phyloP scores from a whole-genome alignment of 2,888 invertebrate species.

The Apotomis capreana region DNA sequence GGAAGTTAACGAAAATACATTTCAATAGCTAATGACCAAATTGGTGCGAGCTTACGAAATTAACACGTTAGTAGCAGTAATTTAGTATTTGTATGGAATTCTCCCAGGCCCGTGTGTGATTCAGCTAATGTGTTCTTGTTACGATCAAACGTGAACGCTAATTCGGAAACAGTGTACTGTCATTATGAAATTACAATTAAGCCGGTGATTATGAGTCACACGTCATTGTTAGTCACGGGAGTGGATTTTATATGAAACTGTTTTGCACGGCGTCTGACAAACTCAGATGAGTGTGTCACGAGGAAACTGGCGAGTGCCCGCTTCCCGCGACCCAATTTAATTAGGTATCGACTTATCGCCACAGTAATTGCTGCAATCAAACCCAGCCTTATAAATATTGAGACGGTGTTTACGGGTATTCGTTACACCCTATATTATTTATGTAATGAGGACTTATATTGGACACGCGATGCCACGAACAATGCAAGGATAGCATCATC shows the following conservation, averaged over 20 bases:
- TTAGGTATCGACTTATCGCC: not conserved
- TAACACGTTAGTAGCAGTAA: conserved; percentile 72
- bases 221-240: conserved; percentile 45
- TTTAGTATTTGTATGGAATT: conserved; percentile 70
- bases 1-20: conserved; percentile 81
- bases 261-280: conserved; percentile 31
- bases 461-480: conserved; percentile 78
- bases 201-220: conserved; percentile 58
- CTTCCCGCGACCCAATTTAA: conserved; percentile 19
- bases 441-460: conserved; percentile 80
- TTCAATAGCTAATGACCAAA: conserved; percentile 78
- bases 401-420: conserved; percentile 61
- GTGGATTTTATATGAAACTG: conserved; percentile 37
- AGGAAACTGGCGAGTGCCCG: conserved; percentile 19
- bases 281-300: conserved; percentile 39
- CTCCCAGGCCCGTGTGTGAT: conserved; percentile 77
- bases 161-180: conserved; percentile 65
- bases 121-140: conserved; percentile 71
- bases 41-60: conserved; percentile 77
- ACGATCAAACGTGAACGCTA: conserved; percentile 58
- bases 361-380: conserved; percentile 15
- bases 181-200: conserved; percentile 55
- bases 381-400: conserved; percentile 63
- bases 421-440: conserved; percentile 75
- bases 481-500: conserved; percentile 79